These are phyloP conservation scores for Spodoptera littoralis DNA, from an alignment of 2,888 invertebrate species.

Conservation along the genomic window DNA sequence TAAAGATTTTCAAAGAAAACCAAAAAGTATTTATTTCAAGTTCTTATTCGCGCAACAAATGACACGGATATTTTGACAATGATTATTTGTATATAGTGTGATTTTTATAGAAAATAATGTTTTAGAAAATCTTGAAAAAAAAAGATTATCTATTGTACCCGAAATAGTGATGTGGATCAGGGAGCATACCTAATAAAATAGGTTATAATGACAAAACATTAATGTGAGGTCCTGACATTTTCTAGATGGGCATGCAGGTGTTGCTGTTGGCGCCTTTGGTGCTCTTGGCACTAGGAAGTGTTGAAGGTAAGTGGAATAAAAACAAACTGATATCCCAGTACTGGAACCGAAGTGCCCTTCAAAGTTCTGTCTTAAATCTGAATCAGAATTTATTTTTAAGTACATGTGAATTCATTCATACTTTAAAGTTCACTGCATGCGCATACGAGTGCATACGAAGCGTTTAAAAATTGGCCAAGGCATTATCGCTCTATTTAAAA, in stretches of 20 bases:
- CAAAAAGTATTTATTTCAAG: neutral
- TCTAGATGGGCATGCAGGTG: slow-evolving; percentile 79
- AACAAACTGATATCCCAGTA: neutral
- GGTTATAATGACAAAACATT: slow-evolving; percentile 3
- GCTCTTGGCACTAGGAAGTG: slow-evolving; percentile 74
- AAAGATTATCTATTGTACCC: too few relatives aligned
- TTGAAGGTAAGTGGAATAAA: slow-evolving; percentile 72
- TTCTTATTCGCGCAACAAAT: too few relatives aligned
- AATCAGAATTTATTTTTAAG: too few relatives aligned
- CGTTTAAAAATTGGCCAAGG: too few relatives aligned
- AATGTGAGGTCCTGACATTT: slow-evolving; percentile 30
- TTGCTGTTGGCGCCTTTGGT: slow-evolving; percentile 78
- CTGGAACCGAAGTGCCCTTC: too few relatives aligned
- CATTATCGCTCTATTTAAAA: too few relatives aligned
- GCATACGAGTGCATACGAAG: too few relatives aligned
- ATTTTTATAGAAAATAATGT: neutral
- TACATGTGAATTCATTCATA: too few relatives aligned
- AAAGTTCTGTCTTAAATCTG: too few relatives aligned
- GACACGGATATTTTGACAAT: too few relatives aligned
- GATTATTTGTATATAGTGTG: too few relatives aligned
- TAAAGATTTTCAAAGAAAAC: slow-evolving; percentile 2
- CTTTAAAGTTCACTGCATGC: too few relatives aligned
- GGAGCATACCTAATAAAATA: neutral
- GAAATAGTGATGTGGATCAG: neutral
- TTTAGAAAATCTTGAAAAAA: neutral